Evolutionary conservation across 1,140 invertebrate genomes (phyloP).

Genomic region (Panagrolaimus sp.): DNA sequence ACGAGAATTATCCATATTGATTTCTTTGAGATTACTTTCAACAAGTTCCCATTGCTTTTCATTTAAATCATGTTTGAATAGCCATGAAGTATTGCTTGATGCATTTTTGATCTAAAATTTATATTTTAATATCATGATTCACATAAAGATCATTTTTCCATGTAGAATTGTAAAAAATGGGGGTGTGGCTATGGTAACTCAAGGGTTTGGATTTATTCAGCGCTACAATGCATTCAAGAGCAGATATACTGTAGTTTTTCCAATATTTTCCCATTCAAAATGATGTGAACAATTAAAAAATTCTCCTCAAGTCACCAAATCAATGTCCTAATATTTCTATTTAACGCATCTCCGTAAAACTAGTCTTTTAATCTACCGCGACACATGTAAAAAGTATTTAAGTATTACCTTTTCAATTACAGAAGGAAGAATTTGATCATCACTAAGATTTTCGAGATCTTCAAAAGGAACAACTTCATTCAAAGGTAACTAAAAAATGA

Average conservation of each 20-base stretch:
- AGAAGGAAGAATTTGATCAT: neutral
- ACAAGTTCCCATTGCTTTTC: neutral
- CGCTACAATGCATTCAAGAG: too few species aligned
- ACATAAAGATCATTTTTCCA: too few species aligned
- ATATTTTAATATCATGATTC: too few species aligned
- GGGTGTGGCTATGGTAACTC: too few species aligned
- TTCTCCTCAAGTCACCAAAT: too few species aligned
- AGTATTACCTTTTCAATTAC: neutral
- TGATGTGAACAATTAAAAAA: constrained; percentile 2
- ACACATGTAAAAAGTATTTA: neutral
- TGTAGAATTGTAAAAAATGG: too few species aligned
- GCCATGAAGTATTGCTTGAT: neutral
- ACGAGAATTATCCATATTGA: neutral
- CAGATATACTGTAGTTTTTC: neutral
- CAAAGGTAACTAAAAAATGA: neutral
- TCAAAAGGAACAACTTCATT: neutral
- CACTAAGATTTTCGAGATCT: neutral
- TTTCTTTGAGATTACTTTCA: neutral
- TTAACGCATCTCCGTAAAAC: too few species aligned
- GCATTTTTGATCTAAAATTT: neutral
- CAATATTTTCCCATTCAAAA: neutral
- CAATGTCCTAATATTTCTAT: too few species aligned
- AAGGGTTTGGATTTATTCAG: too few species aligned
- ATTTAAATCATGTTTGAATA: neutral
- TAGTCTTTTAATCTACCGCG: too few species aligned